These are phyloP conservation scores for Sweltsa coloradensis DNA, from an alignment of 1,140 invertebrate genomes.

Conservation along the genomic window DNA sequence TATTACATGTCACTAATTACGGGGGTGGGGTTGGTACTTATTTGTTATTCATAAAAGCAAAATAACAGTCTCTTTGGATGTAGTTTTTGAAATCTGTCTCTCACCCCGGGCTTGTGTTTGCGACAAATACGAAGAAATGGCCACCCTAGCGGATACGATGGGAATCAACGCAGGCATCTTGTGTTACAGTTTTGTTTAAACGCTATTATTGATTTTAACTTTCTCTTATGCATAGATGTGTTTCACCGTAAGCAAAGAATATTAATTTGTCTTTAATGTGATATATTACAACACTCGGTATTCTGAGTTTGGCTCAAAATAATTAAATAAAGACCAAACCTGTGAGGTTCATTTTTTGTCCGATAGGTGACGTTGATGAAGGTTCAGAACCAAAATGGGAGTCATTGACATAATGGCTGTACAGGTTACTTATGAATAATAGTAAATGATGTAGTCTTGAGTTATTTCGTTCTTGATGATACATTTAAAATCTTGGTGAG, in stretches of 20 bases:
- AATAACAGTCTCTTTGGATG: too few relatives aligned
- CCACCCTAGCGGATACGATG: constrained; percentile 10
- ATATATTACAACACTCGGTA: background rate
- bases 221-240: background rate
- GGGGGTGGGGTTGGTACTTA: too few relatives aligned
- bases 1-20: too few relatives aligned
- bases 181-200: background rate
- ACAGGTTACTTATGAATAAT: constrained; percentile 12
- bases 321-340: background rate
- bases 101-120: background rate
- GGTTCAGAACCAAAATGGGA: constrained; percentile 14
- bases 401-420: constrained; percentile 18
- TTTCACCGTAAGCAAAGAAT: background rate
- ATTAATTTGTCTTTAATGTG: background rate
- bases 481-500: too few relatives aligned
- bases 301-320: background rate
- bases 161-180: constrained; percentile 5
- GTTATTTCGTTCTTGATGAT: background rate
- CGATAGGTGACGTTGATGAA: constrained; percentile 10
- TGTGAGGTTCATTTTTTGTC: constrained; percentile 4
- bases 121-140: constrained; percentile 2
- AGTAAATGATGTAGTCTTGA: background rate
- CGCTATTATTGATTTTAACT: background rate
- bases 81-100: constrained; percentile 10
- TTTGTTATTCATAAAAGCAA: too few relatives aligned